Base-by-base conservation (phyloP, 2,113 vertebrate species). In the Oxyura jamaicensis region DNA sequence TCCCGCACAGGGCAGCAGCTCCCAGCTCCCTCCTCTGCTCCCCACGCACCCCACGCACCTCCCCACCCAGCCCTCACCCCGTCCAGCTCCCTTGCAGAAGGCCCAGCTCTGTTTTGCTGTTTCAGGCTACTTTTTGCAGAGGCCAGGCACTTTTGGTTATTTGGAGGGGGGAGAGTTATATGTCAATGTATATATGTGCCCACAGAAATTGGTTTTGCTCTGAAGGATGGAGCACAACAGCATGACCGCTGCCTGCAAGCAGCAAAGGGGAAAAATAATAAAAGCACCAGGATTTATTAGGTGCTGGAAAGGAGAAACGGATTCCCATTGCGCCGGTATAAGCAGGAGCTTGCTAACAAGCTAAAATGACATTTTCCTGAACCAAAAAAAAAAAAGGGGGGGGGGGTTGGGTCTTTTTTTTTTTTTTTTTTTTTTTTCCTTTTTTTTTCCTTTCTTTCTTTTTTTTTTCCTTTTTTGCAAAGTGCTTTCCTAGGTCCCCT, bases 211-310 rank as follows among this genome's bases (percentile, higher is more conserved):
- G 76, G 69, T 63, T 95, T 92, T 88, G 44, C 36, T 92, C 39
- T 66, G 73, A 87, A 77, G 72, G 85, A 95, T 81, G 88, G 86
- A 59, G 94, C 9, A 1, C 79, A 91, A 96, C 88, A 93, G 85
- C 44, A 3, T 78, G 63, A 82, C 68, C 72, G 28, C 81, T 84
- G 77, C 88, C 73, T 89, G 73, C 83, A 81, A 95, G 73, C 66
- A 94, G 91, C 39, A 66, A 91, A 73, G 50, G 15, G 74, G 63
- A 74, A 84, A 93, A 86, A 95, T 87, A 89, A 86, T 93, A 93
- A 96, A 96, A 81, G 44, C 78, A 83, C 56, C 35, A 29, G 50
- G 53, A 96, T 97, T 94, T 95, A 96, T 95, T 84, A 95, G 81
- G 96, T 93, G 92, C 53, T 90, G 58, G 90, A 67, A 93, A 95